Base-by-base conservation (phyloP, 2,888 invertebrate species). In the Chesias legatella region DNA sequence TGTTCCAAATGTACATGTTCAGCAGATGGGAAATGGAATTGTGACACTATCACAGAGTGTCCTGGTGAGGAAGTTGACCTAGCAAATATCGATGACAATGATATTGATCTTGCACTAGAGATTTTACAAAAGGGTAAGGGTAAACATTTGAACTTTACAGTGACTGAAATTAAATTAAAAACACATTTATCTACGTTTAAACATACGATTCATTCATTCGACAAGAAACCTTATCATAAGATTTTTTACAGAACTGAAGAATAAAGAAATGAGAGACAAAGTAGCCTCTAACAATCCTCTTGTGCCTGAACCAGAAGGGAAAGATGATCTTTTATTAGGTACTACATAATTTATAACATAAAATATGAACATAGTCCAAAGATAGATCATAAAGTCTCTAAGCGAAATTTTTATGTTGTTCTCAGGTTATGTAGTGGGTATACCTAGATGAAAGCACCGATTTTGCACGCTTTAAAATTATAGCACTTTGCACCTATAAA, bases 391-490 rank as follows among this genome's bases (percentile, higher is more conserved):
- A 3, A 30, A 11, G 22, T 11, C 17, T 33, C 8, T 2, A 33
- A 25, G 17, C 17, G 2, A 28, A 30, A 4, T n/a, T 13, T 28
- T 8, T 30, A 34, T 45, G 7, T 30, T 49, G 43, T 45, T 82
- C 81, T 51, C 82, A 85, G 86, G 84, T 66, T 86, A 83, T 58
- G 46, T 85, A 44, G 64, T 86, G 52, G 77, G 65, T 50, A 54
- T 80, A 53, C 64, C 66, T 43, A 53, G 56, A 50, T 58, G 58
- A 65, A 54, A 53, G 50, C 62, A 72, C 73, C 64, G 33, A 53
- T 34, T 36, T 44, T 44, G 61, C 68, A 58, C 64, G 9, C 48
- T 51, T 53, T 41, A 37, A 58, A 72, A 61, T 77, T 61, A 61
- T 71, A 60, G 76, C 69, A 79, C 82, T 43, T 48, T 47, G 59